Percentiles rank a stretch among this genome's conserved stretches.
Evolutionary conservation across 2,113 vertebrate genomes (phyloP).

Genomic region (Phoenicopterus ruber): DNA sequence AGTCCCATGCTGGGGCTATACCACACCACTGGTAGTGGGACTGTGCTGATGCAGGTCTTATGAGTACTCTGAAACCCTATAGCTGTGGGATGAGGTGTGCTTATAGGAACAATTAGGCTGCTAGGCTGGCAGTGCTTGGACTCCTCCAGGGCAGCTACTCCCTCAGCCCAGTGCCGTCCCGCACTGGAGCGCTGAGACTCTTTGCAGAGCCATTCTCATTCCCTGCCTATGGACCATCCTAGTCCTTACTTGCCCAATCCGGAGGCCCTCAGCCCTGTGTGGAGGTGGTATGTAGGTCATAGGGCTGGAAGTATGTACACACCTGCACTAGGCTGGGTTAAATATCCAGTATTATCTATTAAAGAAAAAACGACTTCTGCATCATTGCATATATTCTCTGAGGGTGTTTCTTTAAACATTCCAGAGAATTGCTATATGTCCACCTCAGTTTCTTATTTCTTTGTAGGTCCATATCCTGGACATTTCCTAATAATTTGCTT

Average conservation of each 20-base stretch:
- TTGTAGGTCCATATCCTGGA: neutral
- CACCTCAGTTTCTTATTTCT: neutral
- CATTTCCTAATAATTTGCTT: neutral
- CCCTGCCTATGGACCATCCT: neutral
- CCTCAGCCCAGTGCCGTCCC: neutral
- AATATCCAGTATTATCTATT: neutral
- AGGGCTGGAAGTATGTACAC: neutral
- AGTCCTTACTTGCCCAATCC: neutral
- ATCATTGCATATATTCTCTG: neutral
- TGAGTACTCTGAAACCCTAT: neutral
- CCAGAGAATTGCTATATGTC: neutral
- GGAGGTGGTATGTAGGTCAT: neutral
- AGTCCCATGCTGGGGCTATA: neutral
- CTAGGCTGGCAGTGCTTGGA: neutral
- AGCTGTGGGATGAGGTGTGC: neutral
- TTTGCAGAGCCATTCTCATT: neutral
- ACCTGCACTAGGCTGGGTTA: neutral
- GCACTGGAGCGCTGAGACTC: neutral
- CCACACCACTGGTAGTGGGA: neutral
- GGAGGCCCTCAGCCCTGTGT: neutral
- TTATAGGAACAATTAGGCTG: neutral
- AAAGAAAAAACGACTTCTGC: neutral
- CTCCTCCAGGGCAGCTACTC: neutral
- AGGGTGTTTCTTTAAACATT: neutral
- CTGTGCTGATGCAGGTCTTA: neutral